Base-by-base conservation (phyloP, 1,140 invertebrate genomes). In the Calliphora vicina region DNA sequence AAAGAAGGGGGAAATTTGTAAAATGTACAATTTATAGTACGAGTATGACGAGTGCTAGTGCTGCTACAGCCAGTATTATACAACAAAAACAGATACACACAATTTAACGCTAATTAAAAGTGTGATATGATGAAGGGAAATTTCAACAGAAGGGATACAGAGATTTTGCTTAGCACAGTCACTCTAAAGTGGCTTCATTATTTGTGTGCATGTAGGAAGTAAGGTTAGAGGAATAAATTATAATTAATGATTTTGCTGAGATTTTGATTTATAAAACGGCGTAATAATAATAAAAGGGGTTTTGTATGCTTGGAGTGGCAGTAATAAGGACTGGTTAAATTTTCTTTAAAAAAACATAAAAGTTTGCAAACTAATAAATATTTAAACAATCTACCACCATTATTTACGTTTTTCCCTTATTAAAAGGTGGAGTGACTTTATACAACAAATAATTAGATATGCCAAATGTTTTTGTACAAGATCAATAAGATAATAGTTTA, bases 101-200 rank as follows among this genome's bases (percentile, higher is more conserved):
- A 78, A 78, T 78, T 78, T 78, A 45, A 78, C 74, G 74, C 25
- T 78, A 78, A 42, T 78, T 78, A 78, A 78, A 78, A 78, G 74
- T 78, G 74, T 78, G 74, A 78, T 45, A 78, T 78, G 61, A 67
- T 12, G 17, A 23, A 43, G 15, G 9, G 73, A 27, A 20, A 78
- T 10, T 25, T 17, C 29, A 76, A 76, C 2, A 76, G 61, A 20
- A 42, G n/a, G 20, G 20, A 23, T 25, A 78, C 17, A 10, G 35
- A 10, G 35, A 35, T 35, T 35, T 35, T 35, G 6, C 35, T 35
- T 35, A 35, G 35, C n/a, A 35, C 35, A 8, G 6, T 8, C 0
- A 35, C 35, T 17, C n/a, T n/a, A 76, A 29, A n/a, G 73, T n/a
- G 15, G 29, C 29, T 43, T 9, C 74, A 78, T 43, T 43, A 23